Base-by-base conservation (phyloP, 92 coral and sea anemone species). In the Galaxea fascicularis region DNA sequence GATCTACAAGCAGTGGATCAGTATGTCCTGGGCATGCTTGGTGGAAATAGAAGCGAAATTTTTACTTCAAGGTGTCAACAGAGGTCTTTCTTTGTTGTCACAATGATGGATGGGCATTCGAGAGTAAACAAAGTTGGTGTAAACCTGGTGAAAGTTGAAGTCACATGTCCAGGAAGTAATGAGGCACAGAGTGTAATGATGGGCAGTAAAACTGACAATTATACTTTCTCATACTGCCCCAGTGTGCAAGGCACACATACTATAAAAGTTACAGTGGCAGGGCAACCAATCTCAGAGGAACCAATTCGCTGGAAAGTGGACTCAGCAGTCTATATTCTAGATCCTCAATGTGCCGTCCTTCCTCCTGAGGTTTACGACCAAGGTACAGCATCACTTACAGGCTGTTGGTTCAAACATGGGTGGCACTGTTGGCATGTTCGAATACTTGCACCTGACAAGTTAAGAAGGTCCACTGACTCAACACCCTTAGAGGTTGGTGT, bases 371-470 rank as follows among this genome's bases (percentile, higher is more conserved):
- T 79, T 20, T 67, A 65, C 10, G 65, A 67, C 31, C 62, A 79
- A 21, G 84, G 22, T 11, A 28, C 20, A 73, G 84, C 65, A 31
- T 79, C 84, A 51, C 65, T 79, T 26, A 79, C 84, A 10, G 84
- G 84, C 0, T 79, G 75, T 39, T 79, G 84, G 84, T 79, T 79
- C 65, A 79, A 30, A 51, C 75, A 39, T 47, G 84, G 84, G 22
- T 30, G 84, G 75, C 84, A 79, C 30, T 79, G 75, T 21, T 79
- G 84, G 84, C 84, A 79, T 28, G 84, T 79, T 12, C 84, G 75
- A 51, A 79, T 79, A n/a, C 73, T 79, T 47, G 75, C 75, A 28
- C 75, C 84, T 51, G 49, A 67, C 65, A 79, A 79, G 22, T 15
- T 79, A 1, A 52, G 52, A 46, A 65, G 76, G 39, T 79, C 75